Conservation (phyloP, 2,888 invertebrate species). For the Pollenia amentaria region DNA sequence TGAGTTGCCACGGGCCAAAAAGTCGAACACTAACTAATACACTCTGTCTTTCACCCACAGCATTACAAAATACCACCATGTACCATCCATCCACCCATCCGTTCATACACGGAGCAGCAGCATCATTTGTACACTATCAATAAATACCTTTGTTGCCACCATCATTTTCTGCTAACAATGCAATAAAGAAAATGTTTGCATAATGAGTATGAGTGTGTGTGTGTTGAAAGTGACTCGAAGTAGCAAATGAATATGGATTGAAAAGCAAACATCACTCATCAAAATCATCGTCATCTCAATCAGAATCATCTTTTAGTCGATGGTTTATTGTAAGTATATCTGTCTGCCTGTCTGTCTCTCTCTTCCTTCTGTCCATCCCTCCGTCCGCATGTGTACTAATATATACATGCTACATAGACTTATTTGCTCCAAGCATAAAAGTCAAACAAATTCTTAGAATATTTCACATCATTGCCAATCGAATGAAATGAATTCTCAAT, state of each 20-base stretch:
- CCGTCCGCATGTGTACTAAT: conserved; percentile 19
- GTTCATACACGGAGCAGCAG: background rate
- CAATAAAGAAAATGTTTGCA: conserved; percentile 33
- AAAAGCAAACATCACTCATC: conserved; percentile 68
- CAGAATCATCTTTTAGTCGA: conserved; percentile 60
- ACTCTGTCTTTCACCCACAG: conserved; percentile 47
- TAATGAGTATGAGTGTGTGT: background rate
- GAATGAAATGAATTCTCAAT: conserved; percentile 67
- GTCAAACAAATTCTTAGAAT: conserved; percentile 56
- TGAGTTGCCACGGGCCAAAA: conserved; percentile 71
- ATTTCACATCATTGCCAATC: conserved; percentile 63
- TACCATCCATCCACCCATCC: conserved; percentile 25
- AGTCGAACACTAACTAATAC: conserved; percentile 67
- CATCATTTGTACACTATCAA: conserved; percentile 23
- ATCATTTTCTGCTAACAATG: conserved; percentile 57
- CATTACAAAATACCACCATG: conserved; percentile 6
- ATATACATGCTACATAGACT: conserved; percentile 23
- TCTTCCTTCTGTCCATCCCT: conserved; percentile 5
- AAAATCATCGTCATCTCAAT: conserved; percentile 45
- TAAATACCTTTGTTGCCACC: conserved; percentile 17
- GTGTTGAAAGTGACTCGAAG: conserved; percentile 18
- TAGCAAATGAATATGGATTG: conserved; percentile 65
- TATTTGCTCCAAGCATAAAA: conserved; percentile 63
- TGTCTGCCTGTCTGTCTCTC: background rate
- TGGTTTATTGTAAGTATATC: conserved; percentile 42